Percentiles rank a stretch among this genome's conserved stretches.
These are phyloP conservation scores for Trichopria drosophilae DNA, from an alignment of 2,888 invertebrate genomes.

Conservation along the genomic window DNA sequence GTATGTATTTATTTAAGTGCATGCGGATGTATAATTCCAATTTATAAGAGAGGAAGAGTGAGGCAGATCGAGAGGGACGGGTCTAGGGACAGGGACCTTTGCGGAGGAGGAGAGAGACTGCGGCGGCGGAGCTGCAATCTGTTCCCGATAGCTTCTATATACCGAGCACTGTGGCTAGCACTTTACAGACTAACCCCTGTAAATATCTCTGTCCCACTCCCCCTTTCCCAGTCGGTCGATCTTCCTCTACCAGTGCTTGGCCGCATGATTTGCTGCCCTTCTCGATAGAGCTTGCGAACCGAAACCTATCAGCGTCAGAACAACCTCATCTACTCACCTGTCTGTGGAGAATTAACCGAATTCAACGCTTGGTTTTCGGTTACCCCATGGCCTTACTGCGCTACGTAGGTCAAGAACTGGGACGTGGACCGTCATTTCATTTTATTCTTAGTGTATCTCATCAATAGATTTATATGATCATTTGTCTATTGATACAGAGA, in stretches of 20 bases:
- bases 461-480: no score
- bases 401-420: no score
- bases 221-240: conserved; percentile 15
- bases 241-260: conserved; percentile 12
- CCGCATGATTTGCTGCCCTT: conserved; percentile 26
- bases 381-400: no score
- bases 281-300: conserved; percentile 34
- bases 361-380: conserved; percentile 50
- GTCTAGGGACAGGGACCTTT: conserved; percentile 14
- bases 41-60: no score
- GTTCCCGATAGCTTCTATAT: conserved; percentile 48
- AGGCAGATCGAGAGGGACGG: conserved; percentile 3
- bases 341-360: conserved; percentile 52
- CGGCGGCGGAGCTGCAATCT: conserved; percentile 49
- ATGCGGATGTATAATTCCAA: no score
- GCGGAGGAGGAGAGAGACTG: conserved; percentile 32
- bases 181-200: conserved; percentile 48
- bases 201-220: conserved; percentile 40
- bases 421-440: no score
- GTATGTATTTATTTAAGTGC: no score
- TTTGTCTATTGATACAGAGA: no score
- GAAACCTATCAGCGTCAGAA: conserved; percentile 52
- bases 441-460: no score
- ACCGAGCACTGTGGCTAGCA: conserved; percentile 49
- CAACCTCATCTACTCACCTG: conserved; percentile 52